Evolutionary conservation across 2,888 invertebrate genomes (phyloP).

Genomic region (Antheraea assamensis): DNA sequence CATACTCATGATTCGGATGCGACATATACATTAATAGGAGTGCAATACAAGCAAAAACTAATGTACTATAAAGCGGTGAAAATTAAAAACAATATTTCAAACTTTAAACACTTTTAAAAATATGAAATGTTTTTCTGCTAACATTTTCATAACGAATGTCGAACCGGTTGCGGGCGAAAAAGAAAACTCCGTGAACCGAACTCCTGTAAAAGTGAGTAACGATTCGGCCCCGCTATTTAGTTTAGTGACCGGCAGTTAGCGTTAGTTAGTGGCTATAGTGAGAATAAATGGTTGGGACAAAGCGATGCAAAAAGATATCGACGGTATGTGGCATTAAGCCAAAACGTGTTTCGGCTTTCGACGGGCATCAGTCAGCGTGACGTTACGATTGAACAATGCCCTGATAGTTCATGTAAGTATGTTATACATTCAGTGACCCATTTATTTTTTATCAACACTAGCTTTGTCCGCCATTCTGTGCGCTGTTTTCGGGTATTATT

Average conservation of each 20-base stretch:
- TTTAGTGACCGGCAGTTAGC: constrained; percentile 9
- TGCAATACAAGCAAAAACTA: no score
- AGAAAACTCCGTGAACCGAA: background rate
- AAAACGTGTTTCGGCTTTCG: constrained; percentile 32
- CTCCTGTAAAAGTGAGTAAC: constrained; percentile 11
- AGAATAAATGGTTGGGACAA: constrained; percentile 29
- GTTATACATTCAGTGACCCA: background rate
- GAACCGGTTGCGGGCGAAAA: background rate
- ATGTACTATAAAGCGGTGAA: background rate
- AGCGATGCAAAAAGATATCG: constrained; percentile 27
- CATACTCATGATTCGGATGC: no score
- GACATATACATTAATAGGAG: no score
- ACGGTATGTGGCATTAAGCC: constrained; percentile 31
- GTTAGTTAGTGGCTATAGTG: constrained; percentile 24
- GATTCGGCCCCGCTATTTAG: constrained; percentile 1
- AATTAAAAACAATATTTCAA: constrained; percentile 6
- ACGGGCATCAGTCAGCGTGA: constrained; percentile 39
- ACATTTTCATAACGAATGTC: background rate
- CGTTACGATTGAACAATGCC: constrained; percentile 28
- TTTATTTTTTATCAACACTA: background rate
- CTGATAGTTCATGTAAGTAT: constrained; percentile 22
- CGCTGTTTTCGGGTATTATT: no score
- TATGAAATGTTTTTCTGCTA: constrained; percentile 8
- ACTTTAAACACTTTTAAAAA: constrained; percentile 8
- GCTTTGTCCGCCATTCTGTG: no score